These are phyloP conservation scores for Caenorhabditis wallacei DNA, from an alignment of 2,888 invertebrate genomes.

Conservation along the genomic window DNA sequence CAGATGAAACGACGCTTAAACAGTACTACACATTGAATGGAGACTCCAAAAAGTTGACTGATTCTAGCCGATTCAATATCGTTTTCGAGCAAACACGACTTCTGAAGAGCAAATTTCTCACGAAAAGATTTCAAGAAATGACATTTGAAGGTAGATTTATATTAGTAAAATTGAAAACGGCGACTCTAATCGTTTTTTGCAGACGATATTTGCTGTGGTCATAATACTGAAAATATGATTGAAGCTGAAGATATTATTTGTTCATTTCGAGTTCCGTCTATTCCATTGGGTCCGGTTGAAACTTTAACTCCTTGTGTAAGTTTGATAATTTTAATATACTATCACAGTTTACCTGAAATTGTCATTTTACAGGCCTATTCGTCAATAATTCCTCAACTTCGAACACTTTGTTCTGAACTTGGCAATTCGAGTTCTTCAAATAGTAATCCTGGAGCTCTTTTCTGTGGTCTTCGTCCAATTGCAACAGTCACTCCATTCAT, in stretches of 20 bases:
- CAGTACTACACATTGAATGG: constrained; percentile 66
- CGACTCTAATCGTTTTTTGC: not conserved
- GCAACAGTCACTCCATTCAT: constrained; percentile 17
- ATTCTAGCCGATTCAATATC: constrained; percentile 55
- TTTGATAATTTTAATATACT: not conserved
- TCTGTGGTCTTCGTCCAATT: constrained; percentile 45
- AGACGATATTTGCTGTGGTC: constrained; percentile 64
- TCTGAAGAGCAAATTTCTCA: constrained; percentile 59
- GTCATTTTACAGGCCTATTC: constrained; percentile 38
- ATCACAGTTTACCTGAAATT: not conserved
- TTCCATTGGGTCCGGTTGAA: constrained; percentile 61
- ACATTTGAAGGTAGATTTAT: constrained; percentile 43
- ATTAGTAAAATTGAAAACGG: not conserved
- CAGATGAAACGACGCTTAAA: constrained; percentile 64
- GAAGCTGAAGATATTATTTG: constrained; percentile 65
- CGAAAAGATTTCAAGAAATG: constrained; percentile 60
- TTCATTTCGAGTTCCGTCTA: constrained; percentile 62
- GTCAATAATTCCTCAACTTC: constrained; percentile 43
- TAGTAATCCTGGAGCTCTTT: constrained; percentile 28
- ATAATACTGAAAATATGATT: constrained; percentile 55
- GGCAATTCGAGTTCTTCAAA: not conserved
- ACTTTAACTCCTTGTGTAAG: constrained; percentile 71
- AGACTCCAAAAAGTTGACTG: constrained; percentile 54
- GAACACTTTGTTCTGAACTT: constrained; percentile 30
- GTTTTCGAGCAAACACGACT: constrained; percentile 65